These are phyloP conservation scores for Odontesthes bonariensis DNA, from an alignment of 2,113 vertebrate genomes.

Conservation along the genomic window DNA sequence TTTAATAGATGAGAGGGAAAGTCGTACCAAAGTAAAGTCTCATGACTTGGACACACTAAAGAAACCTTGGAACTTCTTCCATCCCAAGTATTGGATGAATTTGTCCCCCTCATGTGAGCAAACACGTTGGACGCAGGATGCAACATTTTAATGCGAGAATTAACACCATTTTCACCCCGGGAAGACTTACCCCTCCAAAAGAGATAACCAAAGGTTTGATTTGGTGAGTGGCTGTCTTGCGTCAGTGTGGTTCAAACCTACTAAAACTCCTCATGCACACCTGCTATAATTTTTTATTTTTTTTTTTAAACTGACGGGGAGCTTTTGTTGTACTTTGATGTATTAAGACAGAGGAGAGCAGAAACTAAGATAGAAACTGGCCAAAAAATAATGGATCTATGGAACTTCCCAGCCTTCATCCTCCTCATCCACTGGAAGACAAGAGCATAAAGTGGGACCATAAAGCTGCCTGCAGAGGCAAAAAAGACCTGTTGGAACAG, in stretches of 20 bases:
- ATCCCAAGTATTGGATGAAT: neutral
- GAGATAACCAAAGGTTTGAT: neutral
- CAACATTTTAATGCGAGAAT: neutral
- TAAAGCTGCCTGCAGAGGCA: constrained; percentile 66
- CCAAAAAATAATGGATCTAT: neutral
- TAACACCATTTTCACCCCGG: neutral
- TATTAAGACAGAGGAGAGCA: constrained; percentile 15
- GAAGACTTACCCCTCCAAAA: neutral
- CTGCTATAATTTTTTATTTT: no score
- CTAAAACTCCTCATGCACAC: neutral
- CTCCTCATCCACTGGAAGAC: constrained; percentile 64
- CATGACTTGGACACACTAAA: constrained; percentile 53
- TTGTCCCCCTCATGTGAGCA: constrained; percentile 14
- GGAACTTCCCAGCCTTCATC: constrained; percentile 78
- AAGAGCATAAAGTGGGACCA: constrained; percentile 73
- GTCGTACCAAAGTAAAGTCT: constrained; percentile 55
- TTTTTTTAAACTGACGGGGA: neutral
- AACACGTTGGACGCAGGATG: constrained; percentile 8
- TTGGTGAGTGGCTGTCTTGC: neutral
- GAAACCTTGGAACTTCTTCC: constrained; percentile 21
- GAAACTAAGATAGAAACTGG: neutral
- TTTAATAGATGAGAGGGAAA: constrained; percentile 72
- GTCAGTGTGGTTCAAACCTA: neutral
- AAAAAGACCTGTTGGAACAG: constrained; percentile 79
- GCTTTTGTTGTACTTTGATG: neutral